Evolutionary conservation across 2,113 vertebrate species (phyloP).

Genomic region (Ptyas mucosa): DNA sequence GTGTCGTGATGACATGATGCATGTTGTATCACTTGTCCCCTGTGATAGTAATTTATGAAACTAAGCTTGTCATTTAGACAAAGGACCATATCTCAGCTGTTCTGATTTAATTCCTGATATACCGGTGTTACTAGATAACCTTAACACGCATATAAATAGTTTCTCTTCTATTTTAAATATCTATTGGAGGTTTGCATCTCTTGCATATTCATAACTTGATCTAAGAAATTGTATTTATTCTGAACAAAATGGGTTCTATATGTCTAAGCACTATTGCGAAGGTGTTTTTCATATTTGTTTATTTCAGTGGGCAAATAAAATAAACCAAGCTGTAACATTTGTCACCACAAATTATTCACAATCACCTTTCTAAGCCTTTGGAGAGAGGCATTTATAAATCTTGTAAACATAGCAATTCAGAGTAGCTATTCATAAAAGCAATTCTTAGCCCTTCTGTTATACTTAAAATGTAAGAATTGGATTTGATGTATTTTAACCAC

Average conservation of each 20-base stretch:
- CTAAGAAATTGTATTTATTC: background rate
- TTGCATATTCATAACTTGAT: constrained; percentile 7
- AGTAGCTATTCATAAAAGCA: background rate
- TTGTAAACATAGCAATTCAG: background rate
- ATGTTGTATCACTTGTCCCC: background rate
- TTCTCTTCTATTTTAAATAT: background rate
- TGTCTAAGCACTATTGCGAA: background rate
- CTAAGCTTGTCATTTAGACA: background rate
- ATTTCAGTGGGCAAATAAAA: background rate
- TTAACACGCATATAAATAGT: background rate
- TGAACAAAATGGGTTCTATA: background rate
- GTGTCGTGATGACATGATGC: background rate
- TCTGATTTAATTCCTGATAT: constrained; percentile 1
- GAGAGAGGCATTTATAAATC: background rate
- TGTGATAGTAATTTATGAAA: background rate
- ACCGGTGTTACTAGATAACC: background rate
- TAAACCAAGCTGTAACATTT: background rate
- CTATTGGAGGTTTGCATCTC: background rate
- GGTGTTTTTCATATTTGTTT: background rate
- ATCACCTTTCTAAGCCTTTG: background rate
- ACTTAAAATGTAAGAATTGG: background rate
- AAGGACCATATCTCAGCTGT: constrained; percentile 5
- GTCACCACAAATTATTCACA: background rate
- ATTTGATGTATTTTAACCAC: background rate
- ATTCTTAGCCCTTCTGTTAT: background rate